These are phyloP conservation scores for Eretmochelys imbricata DNA, from an alignment of 2,113 vertebrate genomes.

Conservation along the genomic window DNA sequence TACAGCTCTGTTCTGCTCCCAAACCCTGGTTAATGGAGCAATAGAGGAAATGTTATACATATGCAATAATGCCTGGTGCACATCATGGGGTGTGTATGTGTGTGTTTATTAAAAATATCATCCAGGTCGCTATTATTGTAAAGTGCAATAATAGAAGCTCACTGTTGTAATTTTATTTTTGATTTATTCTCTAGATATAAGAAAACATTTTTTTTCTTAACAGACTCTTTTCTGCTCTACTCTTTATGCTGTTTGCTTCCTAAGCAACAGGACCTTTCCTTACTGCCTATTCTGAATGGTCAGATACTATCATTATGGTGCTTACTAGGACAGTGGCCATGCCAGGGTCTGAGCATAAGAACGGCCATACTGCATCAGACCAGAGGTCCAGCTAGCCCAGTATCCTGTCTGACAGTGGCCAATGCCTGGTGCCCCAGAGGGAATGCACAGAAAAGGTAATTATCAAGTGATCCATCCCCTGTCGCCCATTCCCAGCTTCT, in stretches of 20 bases:
- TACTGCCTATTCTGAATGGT: no score
- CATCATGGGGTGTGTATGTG: not conserved
- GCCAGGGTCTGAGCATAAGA: no score
- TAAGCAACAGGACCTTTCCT: not conserved
- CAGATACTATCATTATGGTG: not conserved
- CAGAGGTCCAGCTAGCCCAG: no score
- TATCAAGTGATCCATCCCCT: no score
- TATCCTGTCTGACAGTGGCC: no score
- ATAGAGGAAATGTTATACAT: not conserved
- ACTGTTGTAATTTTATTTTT: not conserved
- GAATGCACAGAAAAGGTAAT: no score
- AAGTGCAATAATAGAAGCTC: not conserved
- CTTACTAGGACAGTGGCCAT: not conserved
- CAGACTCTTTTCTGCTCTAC: not conserved
- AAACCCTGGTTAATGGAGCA: not conserved
- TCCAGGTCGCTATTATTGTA: not conserved
- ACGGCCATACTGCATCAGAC: no score
- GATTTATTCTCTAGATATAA: not conserved
- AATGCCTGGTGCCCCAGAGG: no score
- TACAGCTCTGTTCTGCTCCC: not conserved
- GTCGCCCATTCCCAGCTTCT: no score
- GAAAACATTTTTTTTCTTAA: not conserved
- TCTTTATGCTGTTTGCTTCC: not conserved
- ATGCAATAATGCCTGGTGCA: not conserved
- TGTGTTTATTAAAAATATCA: not conserved